A percentile compares a stretch with the other conserved stretches of the same genome.
Conservation (phyloP, 2,113 vertebrate genomes). For the Numida meleagris region DNA sequence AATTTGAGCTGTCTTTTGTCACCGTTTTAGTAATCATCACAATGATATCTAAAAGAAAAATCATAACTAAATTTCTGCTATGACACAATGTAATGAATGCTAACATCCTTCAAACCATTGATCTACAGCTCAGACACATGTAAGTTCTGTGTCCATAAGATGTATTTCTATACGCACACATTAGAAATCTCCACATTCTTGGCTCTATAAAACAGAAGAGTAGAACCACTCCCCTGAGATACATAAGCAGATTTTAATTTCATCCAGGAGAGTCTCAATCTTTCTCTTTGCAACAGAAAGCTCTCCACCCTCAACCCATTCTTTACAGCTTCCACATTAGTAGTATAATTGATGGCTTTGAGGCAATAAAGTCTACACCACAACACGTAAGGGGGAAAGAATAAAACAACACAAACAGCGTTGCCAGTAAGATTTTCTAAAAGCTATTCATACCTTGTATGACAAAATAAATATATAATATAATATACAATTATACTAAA, state of each 20-base stretch:
- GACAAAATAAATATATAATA: background rate
- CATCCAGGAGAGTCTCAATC: slow-evolving; percentile 16
- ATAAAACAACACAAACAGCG: too few relatives aligned
- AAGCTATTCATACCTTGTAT: background rate
- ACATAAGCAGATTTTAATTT: slow-evolving; percentile 34
- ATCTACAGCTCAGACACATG: background rate
- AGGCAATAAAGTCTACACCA: background rate
- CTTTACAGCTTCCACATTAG: background rate
- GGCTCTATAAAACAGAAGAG: slow-evolving; percentile 7
- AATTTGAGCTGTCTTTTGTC: background rate
- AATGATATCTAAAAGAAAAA: background rate
- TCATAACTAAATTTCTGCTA: background rate
- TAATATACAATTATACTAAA: background rate
- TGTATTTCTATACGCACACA: background rate
- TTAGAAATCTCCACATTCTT: slow-evolving; percentile 37
- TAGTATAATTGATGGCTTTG: background rate
- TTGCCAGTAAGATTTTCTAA: background rate
- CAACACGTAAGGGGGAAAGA: background rate
- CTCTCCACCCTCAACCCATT: background rate
- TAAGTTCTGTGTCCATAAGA: slow-evolving; percentile 14
- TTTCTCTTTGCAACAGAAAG: background rate
- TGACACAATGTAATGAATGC: background rate
- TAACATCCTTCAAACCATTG: background rate
- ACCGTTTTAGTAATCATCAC: background rate
- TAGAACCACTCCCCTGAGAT: background rate